phyloP scores from a whole-genome alignment of 2,797 vertebrate species.

The Heteromormyrus szaboi region DNA sequence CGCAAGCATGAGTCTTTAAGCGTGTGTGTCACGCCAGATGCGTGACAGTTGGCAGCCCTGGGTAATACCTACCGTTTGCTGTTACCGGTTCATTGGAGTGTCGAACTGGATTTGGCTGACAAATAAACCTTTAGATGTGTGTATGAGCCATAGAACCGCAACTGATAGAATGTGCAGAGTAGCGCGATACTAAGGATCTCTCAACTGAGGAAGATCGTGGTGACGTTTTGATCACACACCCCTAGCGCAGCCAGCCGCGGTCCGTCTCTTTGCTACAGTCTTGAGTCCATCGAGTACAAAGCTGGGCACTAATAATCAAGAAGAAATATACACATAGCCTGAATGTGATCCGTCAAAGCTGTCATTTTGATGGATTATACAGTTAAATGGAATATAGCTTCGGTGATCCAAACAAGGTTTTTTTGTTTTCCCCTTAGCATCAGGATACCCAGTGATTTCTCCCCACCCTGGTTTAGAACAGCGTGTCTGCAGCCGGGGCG shows the following conservation, averaged over 20 bases:
- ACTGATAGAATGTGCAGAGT: not conserved
- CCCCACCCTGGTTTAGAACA: not conserved
- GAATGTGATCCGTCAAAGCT: not conserved
- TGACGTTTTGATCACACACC: not conserved
- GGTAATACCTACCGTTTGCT: not conserved
- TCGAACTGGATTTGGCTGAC: not conserved
- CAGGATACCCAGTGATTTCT: not conserved
- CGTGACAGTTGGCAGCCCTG: not conserved
- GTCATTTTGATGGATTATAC: not conserved
- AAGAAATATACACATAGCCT: not conserved
- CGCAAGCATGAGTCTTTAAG: not conserved
- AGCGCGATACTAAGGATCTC: not conserved
- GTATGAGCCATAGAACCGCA: not conserved
- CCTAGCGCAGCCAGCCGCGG: not conserved
- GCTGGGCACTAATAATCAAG: not conserved
- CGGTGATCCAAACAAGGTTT: not conserved
- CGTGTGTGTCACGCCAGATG: not conserved
- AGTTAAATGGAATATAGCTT: not conserved
- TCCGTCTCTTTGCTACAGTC: not conserved
- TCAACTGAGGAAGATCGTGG: not conserved
- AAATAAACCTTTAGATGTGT: not conserved
- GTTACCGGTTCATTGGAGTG: not conserved
- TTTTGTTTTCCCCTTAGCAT: not conserved
- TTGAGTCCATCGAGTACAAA: not conserved
- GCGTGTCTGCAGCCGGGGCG: not conserved